Conservation (phyloP, 2,113 vertebrate genomes). For the Brachyhypopomus occidentalis region DNA sequence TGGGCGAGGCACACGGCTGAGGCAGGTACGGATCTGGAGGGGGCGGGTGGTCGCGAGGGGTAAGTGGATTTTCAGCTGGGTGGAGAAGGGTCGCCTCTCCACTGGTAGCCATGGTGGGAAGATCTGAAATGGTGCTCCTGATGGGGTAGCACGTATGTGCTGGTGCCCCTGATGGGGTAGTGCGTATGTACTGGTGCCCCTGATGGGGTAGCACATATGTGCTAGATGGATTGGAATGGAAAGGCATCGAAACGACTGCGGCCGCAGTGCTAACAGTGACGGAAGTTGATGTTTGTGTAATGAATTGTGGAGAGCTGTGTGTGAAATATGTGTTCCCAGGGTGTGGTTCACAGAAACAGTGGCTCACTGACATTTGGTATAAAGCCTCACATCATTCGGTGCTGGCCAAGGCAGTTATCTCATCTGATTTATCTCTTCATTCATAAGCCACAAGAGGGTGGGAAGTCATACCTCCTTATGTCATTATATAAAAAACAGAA, state of each 20-base stretch:
- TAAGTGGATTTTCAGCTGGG: conserved; percentile 1
- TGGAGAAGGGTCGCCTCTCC: not conserved
- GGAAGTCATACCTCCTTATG: not conserved
- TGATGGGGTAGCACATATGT: too few relatives aligned
- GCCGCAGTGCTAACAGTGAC: not conserved
- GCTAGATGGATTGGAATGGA: not conserved
- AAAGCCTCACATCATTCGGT: not conserved
- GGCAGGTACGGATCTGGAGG: not conserved
- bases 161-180: too few relatives aligned
- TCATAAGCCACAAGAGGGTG: not conserved
- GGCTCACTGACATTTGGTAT: not conserved
- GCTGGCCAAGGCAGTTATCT: not conserved
- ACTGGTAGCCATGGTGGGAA: not conserved
- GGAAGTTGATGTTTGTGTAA: not conserved
- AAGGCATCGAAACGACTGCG: not conserved
- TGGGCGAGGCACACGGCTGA: not conserved
- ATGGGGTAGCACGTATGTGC: not conserved
- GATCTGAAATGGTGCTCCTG: not conserved
- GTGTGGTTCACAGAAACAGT: conserved; percentile 12
- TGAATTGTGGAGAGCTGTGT: not conserved
- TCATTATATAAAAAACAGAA: not conserved
- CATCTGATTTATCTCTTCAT: not conserved
- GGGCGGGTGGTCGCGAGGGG: not conserved
- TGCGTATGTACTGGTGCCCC: too few relatives aligned
- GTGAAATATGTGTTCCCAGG: not conserved